phyloP scores from a whole-genome alignment of 1,140 invertebrate species.

The Drosophila albomicans region DNA sequence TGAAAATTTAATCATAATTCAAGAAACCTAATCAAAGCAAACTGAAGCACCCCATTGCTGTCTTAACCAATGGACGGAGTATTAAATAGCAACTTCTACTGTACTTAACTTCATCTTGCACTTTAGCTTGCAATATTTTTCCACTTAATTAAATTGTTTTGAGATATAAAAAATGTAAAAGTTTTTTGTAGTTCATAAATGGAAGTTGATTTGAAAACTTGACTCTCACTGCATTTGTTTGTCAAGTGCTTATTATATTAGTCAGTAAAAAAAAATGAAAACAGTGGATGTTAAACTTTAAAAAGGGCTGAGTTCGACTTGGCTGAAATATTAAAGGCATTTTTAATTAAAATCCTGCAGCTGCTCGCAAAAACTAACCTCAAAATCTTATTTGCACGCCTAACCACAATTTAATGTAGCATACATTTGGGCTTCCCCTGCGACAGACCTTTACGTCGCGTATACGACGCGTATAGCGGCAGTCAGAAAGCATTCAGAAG shows the following conservation, averaged over 20 bases:
- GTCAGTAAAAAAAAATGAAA: neutral
- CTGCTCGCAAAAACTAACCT: conserved; percentile 70
- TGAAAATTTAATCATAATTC: too few relatives aligned
- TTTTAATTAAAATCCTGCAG: conserved; percentile 73
- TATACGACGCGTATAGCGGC: conserved; percentile 38
- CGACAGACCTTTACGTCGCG: neutral
- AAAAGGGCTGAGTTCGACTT: neutral
- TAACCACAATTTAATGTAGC: conserved; percentile 79
- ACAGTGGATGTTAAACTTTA: neutral
- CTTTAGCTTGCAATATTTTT: conserved; percentile 18
- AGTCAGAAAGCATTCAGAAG: conserved; percentile 24
- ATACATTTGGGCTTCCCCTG: conserved; percentile 44
- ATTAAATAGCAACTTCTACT: neutral
- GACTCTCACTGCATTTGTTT: neutral
- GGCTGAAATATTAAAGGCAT: conserved; percentile 16
- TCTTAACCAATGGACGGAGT: neutral
- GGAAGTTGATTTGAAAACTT: conserved; percentile 15
- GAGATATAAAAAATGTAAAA: conserved; percentile 6
- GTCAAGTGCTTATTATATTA: conserved; percentile 3
- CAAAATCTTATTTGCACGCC: conserved; percentile 74
- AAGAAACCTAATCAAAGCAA: neutral
- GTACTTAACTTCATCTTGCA: neutral
- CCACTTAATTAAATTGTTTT: conserved; percentile 29
- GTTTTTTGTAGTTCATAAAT: conserved; percentile 17
- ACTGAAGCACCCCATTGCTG: neutral